Evolutionary conservation across 2,888 invertebrate species (phyloP).

Genomic region (Drosophila antonietae): DNA sequence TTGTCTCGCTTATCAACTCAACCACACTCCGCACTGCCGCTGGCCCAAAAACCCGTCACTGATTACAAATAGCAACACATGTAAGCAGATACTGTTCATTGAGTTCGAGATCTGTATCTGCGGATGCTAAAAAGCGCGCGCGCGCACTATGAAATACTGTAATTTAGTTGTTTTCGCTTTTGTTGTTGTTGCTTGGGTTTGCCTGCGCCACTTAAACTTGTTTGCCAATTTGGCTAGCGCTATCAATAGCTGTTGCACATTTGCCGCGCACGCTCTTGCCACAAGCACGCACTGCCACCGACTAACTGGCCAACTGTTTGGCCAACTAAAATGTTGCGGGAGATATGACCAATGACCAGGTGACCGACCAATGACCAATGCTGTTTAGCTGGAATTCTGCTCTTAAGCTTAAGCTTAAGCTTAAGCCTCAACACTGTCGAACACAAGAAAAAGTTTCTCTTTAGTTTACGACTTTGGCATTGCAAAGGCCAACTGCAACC

Average conservation of each 20-base stretch:
- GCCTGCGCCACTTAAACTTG: slow-evolving; percentile 43
- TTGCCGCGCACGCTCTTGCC: slow-evolving; percentile 54
- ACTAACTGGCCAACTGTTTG: slow-evolving; percentile 20
- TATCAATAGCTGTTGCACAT: slow-evolving; percentile 29
- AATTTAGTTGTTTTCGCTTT: slow-evolving; percentile 29
- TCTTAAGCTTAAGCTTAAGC: slow-evolving; percentile 27
- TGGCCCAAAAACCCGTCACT: slow-evolving; percentile 26
- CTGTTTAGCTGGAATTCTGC: slow-evolving; percentile 51
- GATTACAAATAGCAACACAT: slow-evolving; percentile 39
- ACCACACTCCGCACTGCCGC: neutral
- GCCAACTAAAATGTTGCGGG: slow-evolving; percentile 1
- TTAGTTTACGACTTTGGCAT: slow-evolving; percentile 48
- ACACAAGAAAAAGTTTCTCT: slow-evolving; percentile 57
- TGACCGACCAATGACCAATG: slow-evolving; percentile 49
- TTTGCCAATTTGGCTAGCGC: slow-evolving; percentile 64
- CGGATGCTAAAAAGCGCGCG: slow-evolving; percentile 13
- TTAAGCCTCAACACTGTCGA: slow-evolving; percentile 27
- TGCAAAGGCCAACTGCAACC: slow-evolving; percentile 55
- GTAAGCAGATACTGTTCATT: slow-evolving; percentile 26
- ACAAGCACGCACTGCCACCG: slow-evolving; percentile 48
- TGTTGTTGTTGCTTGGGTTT: slow-evolving; percentile 3
- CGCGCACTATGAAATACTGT: slow-evolving; percentile 50
- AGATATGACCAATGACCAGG: slow-evolving; percentile 32
- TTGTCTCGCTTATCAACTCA: slow-evolving; percentile 54
- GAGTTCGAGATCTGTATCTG: slow-evolving; percentile 7